These are phyloP conservation scores for Taurulus bubalis DNA, from an alignment of 2,113 vertebrate species.

Conservation along the genomic window DNA sequence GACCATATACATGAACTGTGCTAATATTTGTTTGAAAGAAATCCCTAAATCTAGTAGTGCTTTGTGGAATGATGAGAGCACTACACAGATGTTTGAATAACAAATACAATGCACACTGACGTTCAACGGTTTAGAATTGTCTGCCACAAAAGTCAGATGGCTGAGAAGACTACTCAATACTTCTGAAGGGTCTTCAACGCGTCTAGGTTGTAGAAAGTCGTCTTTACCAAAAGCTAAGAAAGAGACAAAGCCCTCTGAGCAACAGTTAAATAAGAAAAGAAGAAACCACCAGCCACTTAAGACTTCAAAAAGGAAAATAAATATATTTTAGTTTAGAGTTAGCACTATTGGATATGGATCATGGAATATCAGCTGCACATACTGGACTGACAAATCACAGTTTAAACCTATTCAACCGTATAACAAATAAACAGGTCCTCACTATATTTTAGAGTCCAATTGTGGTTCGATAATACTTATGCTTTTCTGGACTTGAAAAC, in stretches of 20 bases:
- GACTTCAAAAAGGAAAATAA: neutral
- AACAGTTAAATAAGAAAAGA: too few species aligned
- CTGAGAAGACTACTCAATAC: neutral
- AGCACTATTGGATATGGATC: neutral
- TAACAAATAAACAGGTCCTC: too few species aligned
- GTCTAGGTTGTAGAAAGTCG: too few species aligned
- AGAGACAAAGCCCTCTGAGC: too few species aligned
- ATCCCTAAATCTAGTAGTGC: neutral
- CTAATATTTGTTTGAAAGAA: neutral
- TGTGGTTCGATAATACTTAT: neutral
- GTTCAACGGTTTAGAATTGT: too few species aligned
- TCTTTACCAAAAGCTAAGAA: too few species aligned
- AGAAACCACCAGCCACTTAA: neutral
- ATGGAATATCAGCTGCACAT: neutral
- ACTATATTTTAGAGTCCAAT: neutral
- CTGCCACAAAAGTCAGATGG: too few species aligned
- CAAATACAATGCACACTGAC: neutral
- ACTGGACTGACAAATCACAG: neutral
- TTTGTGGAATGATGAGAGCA: neutral
- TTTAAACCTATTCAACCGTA: neutral
- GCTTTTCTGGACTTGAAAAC: neutral
- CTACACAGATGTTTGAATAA: neutral
- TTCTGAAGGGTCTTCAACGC: neutral
- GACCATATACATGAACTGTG: neutral
- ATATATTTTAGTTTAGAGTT: neutral